phyloP scores from a whole-genome alignment of 2,113 vertebrate genomes.

The Cynopterus brachyotis region DNA sequence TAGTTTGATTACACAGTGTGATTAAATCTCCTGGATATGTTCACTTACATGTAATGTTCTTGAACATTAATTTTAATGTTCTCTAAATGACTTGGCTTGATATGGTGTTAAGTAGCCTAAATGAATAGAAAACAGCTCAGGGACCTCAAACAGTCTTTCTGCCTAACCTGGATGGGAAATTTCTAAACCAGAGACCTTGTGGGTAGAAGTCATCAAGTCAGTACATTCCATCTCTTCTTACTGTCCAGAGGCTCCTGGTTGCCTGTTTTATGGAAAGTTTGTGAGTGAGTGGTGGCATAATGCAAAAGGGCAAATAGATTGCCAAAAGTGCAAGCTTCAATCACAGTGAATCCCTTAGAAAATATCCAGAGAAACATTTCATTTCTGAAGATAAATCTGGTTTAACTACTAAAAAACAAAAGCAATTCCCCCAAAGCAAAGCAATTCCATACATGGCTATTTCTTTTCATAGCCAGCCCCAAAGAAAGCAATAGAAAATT shows the following conservation, averaged over 20 bases:
- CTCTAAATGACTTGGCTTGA: slow-evolving; percentile 61
- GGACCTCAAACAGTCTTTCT: background rate
- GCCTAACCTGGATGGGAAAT: background rate
- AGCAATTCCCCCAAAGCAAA: slow-evolving; percentile 44
- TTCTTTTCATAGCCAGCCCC: background rate
- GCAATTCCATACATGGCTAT: background rate
- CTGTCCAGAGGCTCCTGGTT: background rate
- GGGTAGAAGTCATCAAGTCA: background rate
- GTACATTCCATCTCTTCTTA: background rate
- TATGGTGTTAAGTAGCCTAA: slow-evolving; percentile 66
- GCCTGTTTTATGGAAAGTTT: background rate
- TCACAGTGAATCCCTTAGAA: background rate
- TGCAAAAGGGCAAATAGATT: background rate
- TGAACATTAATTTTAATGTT: slow-evolving; percentile 73
- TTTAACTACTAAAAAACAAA: slow-evolving; percentile 48
- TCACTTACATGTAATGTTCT: slow-evolving; percentile 73
- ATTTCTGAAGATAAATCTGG: slow-evolving; percentile 47
- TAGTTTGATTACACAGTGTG: slow-evolving; percentile 65
- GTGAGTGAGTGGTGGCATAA: background rate
- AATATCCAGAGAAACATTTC: slow-evolving; percentile 38
- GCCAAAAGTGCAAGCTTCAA: background rate
- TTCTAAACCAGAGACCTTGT: background rate
- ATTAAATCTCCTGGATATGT: slow-evolving; percentile 71
- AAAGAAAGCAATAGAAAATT: slow-evolving; percentile 11
- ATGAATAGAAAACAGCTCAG: slow-evolving; percentile 50